A percentile compares a stretch with the other conserved stretches of the same genome.
Evolutionary conservation across 1,140 invertebrate genomes (phyloP).

Genomic region (Diachasma alloeum): DNA sequence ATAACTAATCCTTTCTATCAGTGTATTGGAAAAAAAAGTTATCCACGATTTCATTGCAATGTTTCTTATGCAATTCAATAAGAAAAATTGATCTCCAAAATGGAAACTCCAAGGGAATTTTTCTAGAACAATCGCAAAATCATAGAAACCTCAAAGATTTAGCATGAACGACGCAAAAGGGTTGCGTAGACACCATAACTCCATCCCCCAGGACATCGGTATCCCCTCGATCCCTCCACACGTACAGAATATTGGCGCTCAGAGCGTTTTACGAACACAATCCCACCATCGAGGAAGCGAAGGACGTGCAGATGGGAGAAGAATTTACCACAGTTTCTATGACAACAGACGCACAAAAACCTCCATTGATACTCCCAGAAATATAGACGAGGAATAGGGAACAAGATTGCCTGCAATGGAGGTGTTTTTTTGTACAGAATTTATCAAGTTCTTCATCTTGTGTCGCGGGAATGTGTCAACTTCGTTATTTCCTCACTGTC

Average conservation of each 20-base stretch:
- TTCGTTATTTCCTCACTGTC: neutral
- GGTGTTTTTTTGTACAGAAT: neutral
- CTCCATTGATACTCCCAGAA: slow-evolving; percentile 38
- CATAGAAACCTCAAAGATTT: no score
- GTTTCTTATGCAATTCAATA: no score
- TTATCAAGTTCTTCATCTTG: neutral
- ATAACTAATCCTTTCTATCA: no score
- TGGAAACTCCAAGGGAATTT: no score
- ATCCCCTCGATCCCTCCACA: neutral
- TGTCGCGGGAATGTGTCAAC: neutral
- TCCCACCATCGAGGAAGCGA: neutral
- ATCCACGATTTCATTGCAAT: no score
- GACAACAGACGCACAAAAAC: slow-evolving; percentile 55
- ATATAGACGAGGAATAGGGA: neutral
- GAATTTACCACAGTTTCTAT: slow-evolving; percentile 35
- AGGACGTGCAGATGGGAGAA: neutral
- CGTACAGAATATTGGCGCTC: neutral
- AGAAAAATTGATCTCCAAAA: no score
- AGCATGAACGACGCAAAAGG: neutral
- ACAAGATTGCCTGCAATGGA: neutral
- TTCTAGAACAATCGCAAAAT: no score
- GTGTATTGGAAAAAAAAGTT: no score
- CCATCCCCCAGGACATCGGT: neutral
- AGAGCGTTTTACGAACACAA: neutral
- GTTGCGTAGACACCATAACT: neutral